Base-by-base conservation (phyloP, 2,888 invertebrate species). In the Baccha elongata region DNA sequence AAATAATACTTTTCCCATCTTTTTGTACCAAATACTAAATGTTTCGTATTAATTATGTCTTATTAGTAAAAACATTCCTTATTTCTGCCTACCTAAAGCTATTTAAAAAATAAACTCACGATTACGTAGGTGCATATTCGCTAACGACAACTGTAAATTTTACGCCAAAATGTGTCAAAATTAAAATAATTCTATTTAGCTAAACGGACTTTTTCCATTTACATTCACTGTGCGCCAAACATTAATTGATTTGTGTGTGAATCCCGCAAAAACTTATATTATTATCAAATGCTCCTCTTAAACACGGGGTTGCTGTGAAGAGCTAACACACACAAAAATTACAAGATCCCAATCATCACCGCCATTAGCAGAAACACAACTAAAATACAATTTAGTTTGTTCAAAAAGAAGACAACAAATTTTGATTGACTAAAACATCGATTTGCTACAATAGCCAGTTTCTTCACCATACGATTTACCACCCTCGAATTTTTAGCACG, bases 331-430 rank as follows among this genome's bases (percentile, higher is more conserved):
- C 40, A 26, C 13, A 3, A 15, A 60, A 55, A 53, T 13, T n/a
- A 37, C 17, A 46, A 65, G 72, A 72, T 78, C 73, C 52, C 73
- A 60, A 53, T 50, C 52, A 64, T 74, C 64, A 64, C 52, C 42
- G 53, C 69, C 50, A 80, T 79, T 73, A 79, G 67, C 67, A 64
- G 32, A 19, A 74, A 58, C 55, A 64, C 35, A 75, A 74, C 32
- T 67, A 44, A 53, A 50, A 37, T 52, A 4, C 19, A 11, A 55
- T 46, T 46, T 64, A 55, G 69, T 40, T 68, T 23, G 52, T 62
- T 75, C 55, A 68, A 80, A 80, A 80, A 75, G 55, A 69, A 64
- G n/a, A n/a, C n/a, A n/a, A n/a, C n/a, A n/a, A 75, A 40, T 29
- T 42, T 58, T 60, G 8, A 7, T 71, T 44, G 46, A 23, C 37